Evolutionary conservation across 1,140 invertebrate genomes (phyloP), one percentile per base, ranked within the genome.

Genomic region (Anastrepha obliqua): DNA sequence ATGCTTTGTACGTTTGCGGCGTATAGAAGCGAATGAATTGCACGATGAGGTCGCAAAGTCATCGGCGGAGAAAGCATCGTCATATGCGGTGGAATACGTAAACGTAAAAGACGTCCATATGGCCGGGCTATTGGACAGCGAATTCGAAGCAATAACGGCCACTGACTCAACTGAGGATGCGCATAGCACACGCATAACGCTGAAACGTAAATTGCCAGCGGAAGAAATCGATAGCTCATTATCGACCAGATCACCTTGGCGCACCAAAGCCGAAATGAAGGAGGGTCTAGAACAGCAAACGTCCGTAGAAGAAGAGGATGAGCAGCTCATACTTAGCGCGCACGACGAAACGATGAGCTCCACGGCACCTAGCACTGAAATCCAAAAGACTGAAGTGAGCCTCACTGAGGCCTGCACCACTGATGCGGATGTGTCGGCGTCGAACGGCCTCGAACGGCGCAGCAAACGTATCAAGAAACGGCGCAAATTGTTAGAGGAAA

Each of bases 241-340:
- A 4, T 81, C 74, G 4, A 81, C 47, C 6, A 15, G 74, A 2
- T 81, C 74, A 55, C 74, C 74, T 81, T 81, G 74, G 74, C 74
- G 74, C n/a, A 81, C 74, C 15, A 81, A 81, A 81, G 74, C 74
- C n/a, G 74, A 81, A 81, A 81, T 81, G 74, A 81, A 81, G 47
- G 74, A 81, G 55, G 44, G 74, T 51, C 8, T 81, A 20, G 42
- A 81, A n/a, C 3, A 81, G 42, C 47, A 81, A 15, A 17, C 39
- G 15, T 13, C 74, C 6, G 17, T 47, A n/a, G 15, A 55, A 6
- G 20, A 58, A 20, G 74, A 8, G 17, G n/a, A 51, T 29, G 47
- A 20, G 17, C 74, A 11, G 6, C n/a, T 17, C 44, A 17, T n/a
- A 13, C 60, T 62, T 15, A 13, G 15, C 15, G 17, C 42, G 42